A percentile compares a stretch with the other conserved stretches of the same genome.
These are phyloP conservation scores for Campoplex capitator DNA, from an alignment of 2,888 invertebrate genomes.

Conservation along the genomic window DNA sequence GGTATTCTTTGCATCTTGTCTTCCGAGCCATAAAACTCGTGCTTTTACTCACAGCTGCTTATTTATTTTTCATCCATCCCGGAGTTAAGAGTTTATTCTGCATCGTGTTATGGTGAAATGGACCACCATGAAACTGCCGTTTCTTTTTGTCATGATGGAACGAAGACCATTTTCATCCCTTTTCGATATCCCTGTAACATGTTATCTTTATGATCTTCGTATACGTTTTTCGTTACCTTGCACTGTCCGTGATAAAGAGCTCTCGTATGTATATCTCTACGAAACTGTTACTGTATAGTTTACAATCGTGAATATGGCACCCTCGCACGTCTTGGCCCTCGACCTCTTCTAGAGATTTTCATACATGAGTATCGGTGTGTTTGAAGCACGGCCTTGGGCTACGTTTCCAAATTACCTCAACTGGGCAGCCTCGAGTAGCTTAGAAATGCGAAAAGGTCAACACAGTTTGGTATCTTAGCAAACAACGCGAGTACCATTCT, in stretches of 20 bases:
- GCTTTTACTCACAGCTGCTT: neutral
- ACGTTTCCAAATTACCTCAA: conserved; percentile 27
- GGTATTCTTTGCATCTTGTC: neutral
- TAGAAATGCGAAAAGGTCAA: conserved; percentile 18
- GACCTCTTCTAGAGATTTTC: conserved; percentile 38
- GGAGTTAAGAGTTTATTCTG: neutral
- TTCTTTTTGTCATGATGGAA: neutral
- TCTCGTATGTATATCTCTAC: neutral
- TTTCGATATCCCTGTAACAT: neutral
- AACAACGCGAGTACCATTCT: neutral
- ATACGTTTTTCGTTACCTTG: neutral
- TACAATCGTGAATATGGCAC: conserved; percentile 18
- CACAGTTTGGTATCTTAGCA: neutral
- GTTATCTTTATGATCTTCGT: neutral
- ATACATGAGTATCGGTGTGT: neutral
- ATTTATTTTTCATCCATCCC: neutral
- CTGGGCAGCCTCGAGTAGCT: conserved; percentile 18
- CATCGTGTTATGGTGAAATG: neutral
- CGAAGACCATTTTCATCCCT: neutral
- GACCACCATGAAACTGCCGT: neutral
- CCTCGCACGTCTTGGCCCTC: conserved; percentile 35
- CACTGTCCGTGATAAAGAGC: conserved; percentile 6
- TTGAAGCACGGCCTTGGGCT: neutral
- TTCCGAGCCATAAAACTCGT: neutral
- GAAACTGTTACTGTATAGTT: conserved; percentile 20